Evolutionary conservation across 2,888 invertebrate genomes (phyloP).

Genomic region (Clusia tigrina): DNA sequence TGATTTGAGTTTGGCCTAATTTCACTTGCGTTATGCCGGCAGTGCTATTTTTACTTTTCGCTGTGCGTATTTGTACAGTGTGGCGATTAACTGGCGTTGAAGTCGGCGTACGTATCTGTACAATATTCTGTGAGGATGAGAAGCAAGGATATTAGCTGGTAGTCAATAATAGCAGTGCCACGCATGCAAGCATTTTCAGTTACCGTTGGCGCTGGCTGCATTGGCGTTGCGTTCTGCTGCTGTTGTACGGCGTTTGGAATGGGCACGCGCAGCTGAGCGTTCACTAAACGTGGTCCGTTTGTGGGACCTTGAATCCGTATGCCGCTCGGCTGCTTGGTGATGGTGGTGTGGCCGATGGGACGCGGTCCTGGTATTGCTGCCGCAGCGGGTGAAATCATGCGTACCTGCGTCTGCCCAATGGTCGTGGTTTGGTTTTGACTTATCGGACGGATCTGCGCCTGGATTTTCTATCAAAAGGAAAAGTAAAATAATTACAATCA

Average conservation of each 20-base stretch:
- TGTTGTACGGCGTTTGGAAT: constrained; percentile 38
- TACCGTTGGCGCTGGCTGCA: constrained; percentile 62
- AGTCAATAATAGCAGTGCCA: constrained; percentile 20
- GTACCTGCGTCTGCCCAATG: constrained; percentile 69
- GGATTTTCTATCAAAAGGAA: constrained; percentile 56
- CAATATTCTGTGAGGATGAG: constrained; percentile 54
- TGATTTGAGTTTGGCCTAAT: constrained; percentile 64
- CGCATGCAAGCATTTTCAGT: constrained; percentile 15
- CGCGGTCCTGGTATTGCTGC: constrained; percentile 50
- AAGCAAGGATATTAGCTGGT: constrained; percentile 44
- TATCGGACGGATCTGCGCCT: constrained; percentile 67
- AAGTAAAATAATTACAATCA: neutral
- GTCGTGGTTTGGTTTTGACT: constrained; percentile 67
- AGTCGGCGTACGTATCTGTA: constrained; percentile 61
- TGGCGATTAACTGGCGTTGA: constrained; percentile 54
- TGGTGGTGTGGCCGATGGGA: constrained; percentile 65
- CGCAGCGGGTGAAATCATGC: constrained; percentile 68
- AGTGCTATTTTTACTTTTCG: constrained; percentile 48
- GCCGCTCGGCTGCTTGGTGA: constrained; percentile 62
- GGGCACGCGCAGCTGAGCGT: constrained; percentile 57
- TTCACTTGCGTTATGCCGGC: constrained; percentile 59
- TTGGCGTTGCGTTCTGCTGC: constrained; percentile 52
- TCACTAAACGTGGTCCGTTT: constrained; percentile 58
- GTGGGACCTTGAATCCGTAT: constrained; percentile 60
- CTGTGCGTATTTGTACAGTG: constrained; percentile 61